A percentile compares a stretch with the other conserved stretches of the same genome.
These are phyloP conservation scores for Condylura cristata DNA, from an alignment of 2,113 vertebrate species.

Conservation along the genomic window DNA sequence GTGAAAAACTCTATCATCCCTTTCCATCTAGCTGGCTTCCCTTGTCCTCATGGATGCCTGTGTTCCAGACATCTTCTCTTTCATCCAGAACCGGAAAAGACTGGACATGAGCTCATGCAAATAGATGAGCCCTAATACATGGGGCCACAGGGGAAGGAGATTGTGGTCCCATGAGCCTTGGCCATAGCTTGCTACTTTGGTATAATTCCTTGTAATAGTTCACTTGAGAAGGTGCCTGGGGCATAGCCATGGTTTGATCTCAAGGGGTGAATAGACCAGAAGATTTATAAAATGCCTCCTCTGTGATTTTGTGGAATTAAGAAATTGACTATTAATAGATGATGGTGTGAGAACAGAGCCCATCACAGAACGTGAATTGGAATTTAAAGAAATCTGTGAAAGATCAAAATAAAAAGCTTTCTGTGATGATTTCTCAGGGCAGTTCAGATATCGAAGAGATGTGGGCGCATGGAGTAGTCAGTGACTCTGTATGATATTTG, in stretches of 20 bases:
- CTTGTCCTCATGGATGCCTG: rapidly evolving
- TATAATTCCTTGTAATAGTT: not conserved
- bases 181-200: not conserved
- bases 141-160: not conserved
- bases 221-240: not conserved
- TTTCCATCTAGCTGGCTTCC: not conserved
- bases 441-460: not conserved
- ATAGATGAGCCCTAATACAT: not conserved
- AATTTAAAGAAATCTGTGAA: not conserved
- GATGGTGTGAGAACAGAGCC: not conserved
- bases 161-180: rapidly evolving
- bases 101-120: not conserved
- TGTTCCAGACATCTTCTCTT: not conserved
- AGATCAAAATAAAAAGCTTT: not conserved
- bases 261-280: not conserved
- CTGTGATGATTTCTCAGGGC: not conserved
- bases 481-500: constrained; percentile 68
- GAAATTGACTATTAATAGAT: not conserved
- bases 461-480: constrained; percentile 9
- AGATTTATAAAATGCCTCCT: not conserved
- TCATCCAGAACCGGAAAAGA: too few species aligned
- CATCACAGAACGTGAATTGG: not conserved
- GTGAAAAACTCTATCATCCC: not conserved
- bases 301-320: not conserved
- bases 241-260: not conserved